Evolutionary conservation across 1,140 invertebrate species (phyloP).

Genomic region (Cheumatopsyche charites): DNA sequence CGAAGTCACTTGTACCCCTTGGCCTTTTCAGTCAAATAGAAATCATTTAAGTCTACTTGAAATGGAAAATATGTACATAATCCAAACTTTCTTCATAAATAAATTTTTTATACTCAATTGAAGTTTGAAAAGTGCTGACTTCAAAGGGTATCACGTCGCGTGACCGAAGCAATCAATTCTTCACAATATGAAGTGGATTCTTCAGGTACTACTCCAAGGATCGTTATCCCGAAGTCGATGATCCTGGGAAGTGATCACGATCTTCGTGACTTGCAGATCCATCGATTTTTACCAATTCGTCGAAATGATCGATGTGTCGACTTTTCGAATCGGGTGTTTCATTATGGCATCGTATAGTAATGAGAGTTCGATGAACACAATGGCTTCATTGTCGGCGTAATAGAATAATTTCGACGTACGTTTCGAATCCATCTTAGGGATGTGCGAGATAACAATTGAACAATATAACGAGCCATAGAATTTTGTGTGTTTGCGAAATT

Average conservation of each 20-base stretch:
- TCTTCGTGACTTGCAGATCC: not conserved
- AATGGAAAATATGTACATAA: too few relatives aligned
- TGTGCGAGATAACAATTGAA: not conserved
- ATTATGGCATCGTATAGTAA: too few relatives aligned
- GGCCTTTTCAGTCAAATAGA: too few relatives aligned
- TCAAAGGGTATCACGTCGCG: slow-evolving; percentile 22
- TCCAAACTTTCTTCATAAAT: too few relatives aligned
- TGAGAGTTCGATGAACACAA: not conserved
- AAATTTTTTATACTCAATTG: too few relatives aligned
- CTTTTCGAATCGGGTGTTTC: too few relatives aligned
- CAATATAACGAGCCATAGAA: slow-evolving; percentile 11
- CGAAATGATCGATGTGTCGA: too few relatives aligned
- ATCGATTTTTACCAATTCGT: not conserved
- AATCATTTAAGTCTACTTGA: too few relatives aligned
- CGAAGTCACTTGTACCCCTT: too few relatives aligned
- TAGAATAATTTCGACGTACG: too few relatives aligned
- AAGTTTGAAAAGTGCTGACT: not conserved
- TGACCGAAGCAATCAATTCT: slow-evolving; percentile 32
- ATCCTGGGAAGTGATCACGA: not conserved
- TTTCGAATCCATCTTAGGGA: not conserved
- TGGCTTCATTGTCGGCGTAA: not conserved
- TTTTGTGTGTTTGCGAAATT: not conserved
- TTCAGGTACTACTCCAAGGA: too few relatives aligned
- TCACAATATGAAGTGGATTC: not conserved
- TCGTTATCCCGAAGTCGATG: not conserved